phyloP scores from a whole-genome alignment of 2,113 vertebrate genomes.

The Thinocorus orbignyianus region DNA sequence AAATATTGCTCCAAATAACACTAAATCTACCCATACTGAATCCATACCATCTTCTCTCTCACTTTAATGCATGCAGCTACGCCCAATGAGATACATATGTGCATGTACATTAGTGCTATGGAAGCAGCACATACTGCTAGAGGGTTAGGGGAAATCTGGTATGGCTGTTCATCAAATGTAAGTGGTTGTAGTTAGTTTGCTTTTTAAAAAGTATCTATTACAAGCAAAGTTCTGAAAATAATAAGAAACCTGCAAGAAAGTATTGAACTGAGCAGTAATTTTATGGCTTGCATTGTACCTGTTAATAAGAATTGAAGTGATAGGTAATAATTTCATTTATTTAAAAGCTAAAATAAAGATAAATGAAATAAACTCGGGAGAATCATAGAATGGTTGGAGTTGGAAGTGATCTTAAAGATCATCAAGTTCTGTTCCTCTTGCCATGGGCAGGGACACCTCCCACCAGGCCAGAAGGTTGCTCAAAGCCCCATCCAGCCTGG shows the following conservation, averaged over 20 bases:
- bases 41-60: neutral
- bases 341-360: neutral
- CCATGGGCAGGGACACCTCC: too few relatives aligned
- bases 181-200: neutral
- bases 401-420: too few relatives aligned
- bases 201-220: neutral
- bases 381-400: neutral
- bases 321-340: neutral
- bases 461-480: too few relatives aligned
- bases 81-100: neutral
- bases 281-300: neutral
- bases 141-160: neutral
- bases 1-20: neutral
- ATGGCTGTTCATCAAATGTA: neutral
- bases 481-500: too few relatives aligned
- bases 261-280: neutral
- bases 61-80: neutral
- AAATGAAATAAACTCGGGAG: neutral
- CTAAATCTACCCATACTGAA: neutral
- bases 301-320: neutral
- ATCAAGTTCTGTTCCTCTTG: too few relatives aligned
- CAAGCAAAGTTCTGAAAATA: neutral
- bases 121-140: neutral
- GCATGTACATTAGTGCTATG: neutral
- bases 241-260: neutral